Base-by-base conservation (phyloP, 2,888 invertebrate species). In the Cataglyphis livida region DNA sequence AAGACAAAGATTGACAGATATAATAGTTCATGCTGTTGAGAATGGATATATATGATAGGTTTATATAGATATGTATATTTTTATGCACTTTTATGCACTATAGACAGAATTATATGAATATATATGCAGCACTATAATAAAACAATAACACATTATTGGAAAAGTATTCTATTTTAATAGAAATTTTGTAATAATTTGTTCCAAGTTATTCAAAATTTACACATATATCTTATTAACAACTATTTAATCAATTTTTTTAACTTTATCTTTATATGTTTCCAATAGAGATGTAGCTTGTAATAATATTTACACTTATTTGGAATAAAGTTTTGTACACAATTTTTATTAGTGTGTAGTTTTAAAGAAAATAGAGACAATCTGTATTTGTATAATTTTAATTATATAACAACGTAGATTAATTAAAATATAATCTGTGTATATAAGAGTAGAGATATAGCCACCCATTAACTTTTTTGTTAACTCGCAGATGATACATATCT, bases 21-120 rank as follows among this genome's bases (percentile, higher is more conserved):
- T 96, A 38, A 95, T 97, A 10, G 96, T 96, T 54, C 96, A 97
- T 92, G 96, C 96, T 57, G 96, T 96, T 0, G 96, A 97, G 89
- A 95, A 95, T 86, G 96, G 96, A 12, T 97, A 96, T 89, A 95
- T 96, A 93, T 96, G 93, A 85, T 1, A 32, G 44, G 25, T 35
- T 61, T 18, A 74, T 28, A 61, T 18, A n/a, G 18, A 61, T 10
- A 18, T 25, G 25, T 25, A 25, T 25, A 25, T 35, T 32, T 32
- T 54, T 41, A 38, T 21, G 21, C 15, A 21, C 41, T 7, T 9
- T 10, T 61, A 18, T 25, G 25, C 25, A 25, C 25, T 1, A 25
- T 10, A 64, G 12, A 65, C 3, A 51, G 5, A 21, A 75, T 64
- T 75, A 7, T 75, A 38, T 15, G 1, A 59, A 9, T 59, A 25